Percentiles rank a stretch among this genome's conserved stretches.
Evolutionary conservation across 2,113 vertebrate genomes (phyloP).

Genomic region (Anoura caudifer): DNA sequence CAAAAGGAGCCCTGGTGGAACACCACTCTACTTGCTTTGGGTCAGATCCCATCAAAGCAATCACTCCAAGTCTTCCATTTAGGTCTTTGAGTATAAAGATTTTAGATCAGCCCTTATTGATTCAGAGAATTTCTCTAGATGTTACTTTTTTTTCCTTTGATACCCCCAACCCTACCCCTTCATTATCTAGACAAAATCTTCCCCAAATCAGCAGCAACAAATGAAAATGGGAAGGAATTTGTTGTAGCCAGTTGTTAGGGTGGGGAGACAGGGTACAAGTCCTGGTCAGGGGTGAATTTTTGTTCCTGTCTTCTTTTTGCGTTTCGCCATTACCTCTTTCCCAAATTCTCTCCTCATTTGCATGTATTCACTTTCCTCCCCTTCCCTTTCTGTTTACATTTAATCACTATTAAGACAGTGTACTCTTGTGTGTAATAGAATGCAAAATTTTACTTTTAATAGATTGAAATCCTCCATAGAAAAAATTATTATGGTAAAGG

Average conservation of each 20-base stretch:
- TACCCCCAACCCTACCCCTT: background rate
- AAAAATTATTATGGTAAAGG: background rate
- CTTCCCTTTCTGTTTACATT: background rate
- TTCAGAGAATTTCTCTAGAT: background rate
- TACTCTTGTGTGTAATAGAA: background rate
- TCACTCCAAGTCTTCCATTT: background rate
- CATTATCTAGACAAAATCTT: background rate
- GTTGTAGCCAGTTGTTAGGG: background rate
- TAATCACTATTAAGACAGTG: background rate
- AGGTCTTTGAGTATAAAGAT: background rate
- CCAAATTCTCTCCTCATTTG: background rate
- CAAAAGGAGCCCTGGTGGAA: background rate
- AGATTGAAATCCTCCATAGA: background rate
- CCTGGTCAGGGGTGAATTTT: background rate
- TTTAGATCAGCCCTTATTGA: background rate
- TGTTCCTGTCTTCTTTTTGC: background rate
- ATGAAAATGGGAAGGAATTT: background rate
- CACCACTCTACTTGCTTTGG: background rate
- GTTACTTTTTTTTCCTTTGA: background rate
- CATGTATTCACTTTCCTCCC: background rate
- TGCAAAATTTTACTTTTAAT: background rate
- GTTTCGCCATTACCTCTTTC: background rate
- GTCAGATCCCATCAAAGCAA: background rate
- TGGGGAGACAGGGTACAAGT: background rate
- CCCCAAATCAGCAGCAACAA: background rate